These are phyloP conservation scores for Taenioides sp. DNA, from an alignment of 2,797 vertebrate genomes.

Conservation along the genomic window DNA sequence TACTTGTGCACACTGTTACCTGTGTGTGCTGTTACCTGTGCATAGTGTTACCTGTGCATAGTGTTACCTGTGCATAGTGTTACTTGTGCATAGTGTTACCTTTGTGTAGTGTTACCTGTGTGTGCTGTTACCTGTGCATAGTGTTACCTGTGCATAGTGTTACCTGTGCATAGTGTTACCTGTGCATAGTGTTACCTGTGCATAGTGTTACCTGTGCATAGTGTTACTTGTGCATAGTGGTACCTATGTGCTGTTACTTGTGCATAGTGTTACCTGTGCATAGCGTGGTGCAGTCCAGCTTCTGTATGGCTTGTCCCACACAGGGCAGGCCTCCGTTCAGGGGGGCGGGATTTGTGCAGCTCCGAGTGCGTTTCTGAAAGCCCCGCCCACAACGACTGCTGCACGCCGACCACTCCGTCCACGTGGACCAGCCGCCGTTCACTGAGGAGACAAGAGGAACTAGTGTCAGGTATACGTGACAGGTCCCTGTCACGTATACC, in stretches of 20 bases:
- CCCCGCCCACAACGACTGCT: constrained; percentile 91
- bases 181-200: no score
- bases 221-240: no score
- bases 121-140: no score
- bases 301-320: constrained; percentile 89
- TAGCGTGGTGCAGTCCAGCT: constrained; percentile 87
- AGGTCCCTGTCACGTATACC: no score
- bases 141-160: no score
- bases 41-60: no score
- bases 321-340: constrained; percentile 92
- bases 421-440: constrained; percentile 93
- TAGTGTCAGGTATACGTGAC: neutral
- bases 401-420: constrained; percentile 93
- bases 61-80: constrained; percentile 82
- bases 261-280: constrained; percentile 69
- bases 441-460: constrained; percentile 65
- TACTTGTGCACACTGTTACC: no score
- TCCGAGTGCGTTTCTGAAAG: constrained; percentile 90
- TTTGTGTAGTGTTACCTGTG: no score
- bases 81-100: no score
- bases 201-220: no score
- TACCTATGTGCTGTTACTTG: no score
- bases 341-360: constrained; percentile 92
- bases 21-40: neutral
- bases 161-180: no score